Conservation (phyloP, 1,140 invertebrate genomes). For the Tribolium madens region DNA sequence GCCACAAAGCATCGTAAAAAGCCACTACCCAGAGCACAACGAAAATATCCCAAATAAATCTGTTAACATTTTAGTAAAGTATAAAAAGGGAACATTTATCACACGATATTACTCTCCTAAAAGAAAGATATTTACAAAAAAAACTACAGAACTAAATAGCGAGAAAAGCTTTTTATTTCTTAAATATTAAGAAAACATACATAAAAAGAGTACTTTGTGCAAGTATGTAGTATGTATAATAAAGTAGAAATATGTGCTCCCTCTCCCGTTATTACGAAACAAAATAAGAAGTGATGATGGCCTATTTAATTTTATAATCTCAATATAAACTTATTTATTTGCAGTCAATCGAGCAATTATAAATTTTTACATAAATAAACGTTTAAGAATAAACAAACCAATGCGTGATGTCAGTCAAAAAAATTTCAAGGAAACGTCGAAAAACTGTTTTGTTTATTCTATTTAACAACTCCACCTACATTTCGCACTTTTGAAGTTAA, state of each 20-base stretch:
- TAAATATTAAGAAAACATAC: slow-evolving; percentile 60
- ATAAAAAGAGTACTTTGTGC: slow-evolving; percentile 61
- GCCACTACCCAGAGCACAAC: slow-evolving; percentile 38
- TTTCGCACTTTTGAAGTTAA: slow-evolving; percentile 58
- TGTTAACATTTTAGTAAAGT: slow-evolving; percentile 30
- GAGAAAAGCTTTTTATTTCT: slow-evolving; percentile 62
- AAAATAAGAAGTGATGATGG: slow-evolving; percentile 51
- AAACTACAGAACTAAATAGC: slow-evolving; percentile 50
- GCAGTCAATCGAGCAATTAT: slow-evolving; percentile 49
- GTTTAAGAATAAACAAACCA: slow-evolving; percentile 52
- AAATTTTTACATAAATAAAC: slow-evolving; percentile 53
- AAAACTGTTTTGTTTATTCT: slow-evolving; percentile 53
- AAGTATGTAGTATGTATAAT: slow-evolving; percentile 53
- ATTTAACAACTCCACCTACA: slow-evolving; percentile 53
- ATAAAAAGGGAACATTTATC: slow-evolving; percentile 40
- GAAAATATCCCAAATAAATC: too few relatives aligned
- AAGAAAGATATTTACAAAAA: slow-evolving; percentile 28
- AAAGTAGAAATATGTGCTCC: slow-evolving; percentile 57
- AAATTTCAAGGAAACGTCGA: slow-evolving; percentile 7
- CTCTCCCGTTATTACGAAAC: slow-evolving; percentile 55
- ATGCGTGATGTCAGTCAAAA: slow-evolving; percentile 50
- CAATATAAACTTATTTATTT: slow-evolving; percentile 52
- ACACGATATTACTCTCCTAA: slow-evolving; percentile 20
- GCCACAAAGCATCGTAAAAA: slow-evolving; percentile 36
- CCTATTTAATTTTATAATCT: slow-evolving; percentile 45